These are phyloP conservation scores for Neolamprologus toae DNA, from an alignment of 2,113 vertebrate species.

Conservation along the genomic window DNA sequence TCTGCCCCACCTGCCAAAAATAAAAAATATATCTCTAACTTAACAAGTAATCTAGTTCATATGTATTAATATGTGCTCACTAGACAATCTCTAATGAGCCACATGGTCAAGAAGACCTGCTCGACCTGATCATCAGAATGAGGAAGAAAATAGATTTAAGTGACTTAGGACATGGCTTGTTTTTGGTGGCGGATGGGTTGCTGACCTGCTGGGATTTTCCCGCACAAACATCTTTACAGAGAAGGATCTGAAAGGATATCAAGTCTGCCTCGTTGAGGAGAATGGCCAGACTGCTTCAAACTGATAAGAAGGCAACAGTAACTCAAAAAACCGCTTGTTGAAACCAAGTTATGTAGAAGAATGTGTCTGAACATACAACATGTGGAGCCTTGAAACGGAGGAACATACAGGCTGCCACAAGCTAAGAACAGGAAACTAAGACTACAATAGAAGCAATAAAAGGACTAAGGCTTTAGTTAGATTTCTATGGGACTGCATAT, in stretches of 20 bases:
- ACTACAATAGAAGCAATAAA: neutral
- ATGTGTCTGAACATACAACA: neutral
- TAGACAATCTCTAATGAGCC: neutral
- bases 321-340: neutral
- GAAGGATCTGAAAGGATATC: neutral
- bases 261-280: neutral
- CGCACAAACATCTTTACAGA: neutral
- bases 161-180: neutral
- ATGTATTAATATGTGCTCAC: neutral
- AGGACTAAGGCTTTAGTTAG: neutral
- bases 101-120: neutral
- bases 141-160: neutral
- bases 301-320: neutral
- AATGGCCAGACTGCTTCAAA: neutral
- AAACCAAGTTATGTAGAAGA: neutral
- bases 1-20: neutral
- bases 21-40: neutral
- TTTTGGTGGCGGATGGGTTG: neutral
- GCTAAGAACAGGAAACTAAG: neutral
- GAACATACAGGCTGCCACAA: neutral
- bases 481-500: neutral
- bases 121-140: neutral
- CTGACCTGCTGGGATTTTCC: neutral
- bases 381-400: neutral
- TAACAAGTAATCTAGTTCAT: neutral